phyloP scores from a whole-genome alignment of 2,113 vertebrate genomes.

The Danionella cerebrum region DNA sequence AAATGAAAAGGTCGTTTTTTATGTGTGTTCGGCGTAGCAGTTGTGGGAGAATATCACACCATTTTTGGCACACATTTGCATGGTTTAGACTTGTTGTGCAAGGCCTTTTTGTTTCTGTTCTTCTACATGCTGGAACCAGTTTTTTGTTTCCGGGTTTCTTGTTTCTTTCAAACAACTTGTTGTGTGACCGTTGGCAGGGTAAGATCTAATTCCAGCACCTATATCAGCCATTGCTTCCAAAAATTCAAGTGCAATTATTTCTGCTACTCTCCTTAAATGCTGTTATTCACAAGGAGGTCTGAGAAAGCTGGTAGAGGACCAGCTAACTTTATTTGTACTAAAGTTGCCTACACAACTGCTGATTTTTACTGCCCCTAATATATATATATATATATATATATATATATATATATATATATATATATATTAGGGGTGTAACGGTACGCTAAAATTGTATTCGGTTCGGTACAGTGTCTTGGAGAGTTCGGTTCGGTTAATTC shows the following conservation, averaged over 20 bases:
- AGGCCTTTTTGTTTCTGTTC: neutral
- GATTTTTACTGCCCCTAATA: neutral
- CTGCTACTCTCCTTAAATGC: neutral
- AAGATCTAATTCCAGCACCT: constrained; percentile 20
- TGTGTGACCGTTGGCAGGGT: neutral
- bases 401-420: no score
- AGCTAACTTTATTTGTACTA: neutral
- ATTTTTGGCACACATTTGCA: neutral
- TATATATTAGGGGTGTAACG: no score
- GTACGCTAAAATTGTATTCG: no score
- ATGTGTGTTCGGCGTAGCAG: neutral
- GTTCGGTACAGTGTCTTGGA: no score
- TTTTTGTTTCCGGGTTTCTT: neutral
- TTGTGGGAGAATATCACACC: neutral
- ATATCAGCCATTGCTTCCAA: neutral
- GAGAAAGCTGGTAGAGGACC: neutral
- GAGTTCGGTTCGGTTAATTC: no score
- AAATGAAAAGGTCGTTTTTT: neutral
- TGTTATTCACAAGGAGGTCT: neutral
- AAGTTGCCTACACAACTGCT: neutral
- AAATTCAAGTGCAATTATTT: neutral
- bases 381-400: neutral
- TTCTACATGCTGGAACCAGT: constrained; percentile 16
- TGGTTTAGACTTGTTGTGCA: constrained; percentile 11
- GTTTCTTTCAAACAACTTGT: neutral